These are phyloP conservation scores for Archivesica marissinica DNA, from an alignment of 1,140 invertebrate species.

Conservation along the genomic window DNA sequence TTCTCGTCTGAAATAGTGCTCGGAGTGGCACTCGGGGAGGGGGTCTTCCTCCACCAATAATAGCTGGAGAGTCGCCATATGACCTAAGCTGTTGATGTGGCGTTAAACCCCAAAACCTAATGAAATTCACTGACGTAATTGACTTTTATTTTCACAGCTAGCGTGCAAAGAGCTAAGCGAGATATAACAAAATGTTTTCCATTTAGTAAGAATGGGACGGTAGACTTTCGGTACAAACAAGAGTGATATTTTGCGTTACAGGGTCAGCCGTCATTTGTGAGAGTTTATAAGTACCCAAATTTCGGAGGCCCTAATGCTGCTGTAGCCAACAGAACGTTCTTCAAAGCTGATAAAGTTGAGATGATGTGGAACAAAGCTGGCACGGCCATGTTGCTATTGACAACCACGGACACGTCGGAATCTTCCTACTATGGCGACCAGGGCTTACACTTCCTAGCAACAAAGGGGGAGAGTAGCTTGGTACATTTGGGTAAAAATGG, in stretches of 20 bases:
- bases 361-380: slow-evolving; percentile 96
- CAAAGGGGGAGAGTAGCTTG: slow-evolving; percentile 92
- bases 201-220: too few relatives aligned
- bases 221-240: neutral
- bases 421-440: slow-evolving; percentile 99
- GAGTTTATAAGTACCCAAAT: slow-evolving; percentile 93
- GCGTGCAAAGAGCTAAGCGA: too few relatives aligned
- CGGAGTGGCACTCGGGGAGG: too few relatives aligned
- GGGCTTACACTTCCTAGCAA: slow-evolving; percentile 93
- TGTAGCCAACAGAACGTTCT: slow-evolving; percentile 95
- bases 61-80: too few relatives aligned
- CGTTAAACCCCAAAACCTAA: too few relatives aligned
- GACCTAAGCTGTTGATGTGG: too few relatives aligned
- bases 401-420: slow-evolving; percentile 95
- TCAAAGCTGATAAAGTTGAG: slow-evolving; percentile 92
- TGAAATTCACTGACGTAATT: too few relatives aligned
- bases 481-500: slow-evolving; percentile 92
- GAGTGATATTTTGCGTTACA: slow-evolving; percentile 74
- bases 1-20: too few relatives aligned
- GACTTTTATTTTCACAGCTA: too few relatives aligned
- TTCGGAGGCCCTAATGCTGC: slow-evolving; percentile 86
- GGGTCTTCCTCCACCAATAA: too few relatives aligned
- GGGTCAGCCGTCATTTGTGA: slow-evolving; percentile 90
- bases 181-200: too few relatives aligned
- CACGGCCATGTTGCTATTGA: slow-evolving; percentile 92